Conservation (phyloP, 2,797 vertebrate species). For the Hirundo rustica region DNA sequence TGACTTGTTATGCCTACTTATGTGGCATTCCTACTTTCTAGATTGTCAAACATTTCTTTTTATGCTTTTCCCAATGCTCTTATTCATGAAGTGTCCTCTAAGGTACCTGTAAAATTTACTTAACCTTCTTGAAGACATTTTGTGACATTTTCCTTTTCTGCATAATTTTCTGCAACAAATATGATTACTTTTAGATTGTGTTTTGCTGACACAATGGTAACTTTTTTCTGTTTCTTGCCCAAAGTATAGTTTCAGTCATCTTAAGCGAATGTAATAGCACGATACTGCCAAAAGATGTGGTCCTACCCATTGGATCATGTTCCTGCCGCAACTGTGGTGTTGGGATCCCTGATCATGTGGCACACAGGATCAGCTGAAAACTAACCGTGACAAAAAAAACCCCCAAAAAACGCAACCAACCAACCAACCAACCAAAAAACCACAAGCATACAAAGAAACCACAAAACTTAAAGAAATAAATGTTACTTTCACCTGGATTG, state of each 20-base stretch:
- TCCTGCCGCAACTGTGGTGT: background rate
- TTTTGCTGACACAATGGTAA: background rate
- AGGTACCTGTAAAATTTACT: background rate
- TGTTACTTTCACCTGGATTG: background rate
- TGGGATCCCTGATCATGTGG: background rate
- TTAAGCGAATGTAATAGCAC: slow-evolving; percentile 13
- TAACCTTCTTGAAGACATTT: background rate
- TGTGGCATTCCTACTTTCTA: background rate
- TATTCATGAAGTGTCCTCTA: background rate
- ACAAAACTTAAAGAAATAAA: background rate
- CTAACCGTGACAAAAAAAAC: background rate
- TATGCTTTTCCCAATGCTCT: background rate
- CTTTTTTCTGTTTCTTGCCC: slow-evolving; percentile 3
- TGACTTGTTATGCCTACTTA: background rate
- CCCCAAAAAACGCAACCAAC: no score
- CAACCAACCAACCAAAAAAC: background rate
- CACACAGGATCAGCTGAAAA: background rate
- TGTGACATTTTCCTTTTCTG: background rate
- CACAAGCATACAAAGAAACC: background rate
- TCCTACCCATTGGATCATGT: background rate
- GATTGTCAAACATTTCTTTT: background rate
- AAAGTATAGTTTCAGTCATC: slow-evolving; percentile 59
- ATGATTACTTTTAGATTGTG: background rate
- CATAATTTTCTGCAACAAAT: background rate
- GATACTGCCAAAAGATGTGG: background rate